Evolutionary conservation across 2,797 vertebrate genomes (phyloP), one percentile per base, ranked within the genome.

Genomic region (Heteromormyrus szaboi): DNA sequence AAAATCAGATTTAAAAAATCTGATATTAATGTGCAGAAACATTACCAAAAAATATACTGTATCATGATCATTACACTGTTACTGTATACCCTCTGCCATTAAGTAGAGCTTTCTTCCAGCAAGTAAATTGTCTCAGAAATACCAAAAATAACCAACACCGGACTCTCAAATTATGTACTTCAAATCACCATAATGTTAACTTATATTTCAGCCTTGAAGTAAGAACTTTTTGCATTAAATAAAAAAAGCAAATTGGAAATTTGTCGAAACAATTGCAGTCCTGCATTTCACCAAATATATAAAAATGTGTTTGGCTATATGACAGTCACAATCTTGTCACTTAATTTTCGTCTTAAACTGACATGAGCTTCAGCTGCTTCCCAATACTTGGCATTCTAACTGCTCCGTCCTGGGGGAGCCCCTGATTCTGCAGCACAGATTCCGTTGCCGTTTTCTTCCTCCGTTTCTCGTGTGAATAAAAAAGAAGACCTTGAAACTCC

Each of bases 401-500:
- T 62, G 51, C 54, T 41, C 25, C 4, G 29, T 85, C 50, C 48
- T 85, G 2, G 29, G 84, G 84, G 22, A 37, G 51, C 50, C 46
- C 22, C 25, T 7, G 51, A 33, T 19, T 54, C 53, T 41, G 54
- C 33, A 22, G 85, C 85, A 56, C 85, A 41, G 85, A 59, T 44
- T 86, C 51, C 51, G 41, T 54, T 59, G 48, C 48, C 65, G 22
- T 22, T 87, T 87, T 87, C 62, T 33, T 48, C 46, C 62, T 72
- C 62, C 65, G 62, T 59, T 83, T 83, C 68, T 88, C 51, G 22
- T 41, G 72, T 56, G 53, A 25, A 22, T 44, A 37, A 76, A 87
- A 72, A 48, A 68, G 54, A 17, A 86, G 53, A 50, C 59, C 59
- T 86, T 29, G 72, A 37, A 86, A 89, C 9, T 72, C 59, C 88